phyloP scores from a whole-genome alignment of 2,113 vertebrate species.

The Sinocyclocheilus maitianheensis region DNA sequence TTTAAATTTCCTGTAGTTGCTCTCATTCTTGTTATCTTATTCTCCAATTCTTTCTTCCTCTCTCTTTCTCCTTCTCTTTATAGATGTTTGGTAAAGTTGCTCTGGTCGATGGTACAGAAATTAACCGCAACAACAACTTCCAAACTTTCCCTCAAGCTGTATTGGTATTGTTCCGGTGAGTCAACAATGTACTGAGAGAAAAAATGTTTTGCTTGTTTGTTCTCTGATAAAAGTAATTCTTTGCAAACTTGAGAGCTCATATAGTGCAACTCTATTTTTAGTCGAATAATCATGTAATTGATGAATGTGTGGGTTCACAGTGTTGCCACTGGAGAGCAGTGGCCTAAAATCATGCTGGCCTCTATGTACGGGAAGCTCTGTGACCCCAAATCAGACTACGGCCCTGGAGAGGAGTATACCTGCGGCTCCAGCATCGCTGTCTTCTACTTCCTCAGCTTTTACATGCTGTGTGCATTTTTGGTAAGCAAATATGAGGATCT shows the following conservation, averaged over 20 bases:
- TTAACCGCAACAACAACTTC: conserved; percentile 98
- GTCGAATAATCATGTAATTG: not conserved
- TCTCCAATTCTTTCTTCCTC: not conserved
- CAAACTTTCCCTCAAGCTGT: conserved; percentile 98
- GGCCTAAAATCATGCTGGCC: conserved; percentile 93
- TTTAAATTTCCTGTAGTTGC: not conserved
- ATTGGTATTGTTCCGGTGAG: conserved; percentile 92
- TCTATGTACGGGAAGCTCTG: conserved; percentile 90
- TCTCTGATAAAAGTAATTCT: not conserved
- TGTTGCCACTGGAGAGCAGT: conserved; percentile 92
- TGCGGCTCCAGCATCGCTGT: conserved; percentile 93
- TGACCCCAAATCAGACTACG: conserved; percentile 86
- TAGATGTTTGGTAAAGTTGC: conserved; percentile 97
- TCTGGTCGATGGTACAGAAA: conserved; percentile 89
- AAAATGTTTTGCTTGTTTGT: not conserved
- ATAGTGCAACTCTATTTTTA: not conserved
- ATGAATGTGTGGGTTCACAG: conserved; percentile 66
- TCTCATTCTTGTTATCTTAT: not conserved
- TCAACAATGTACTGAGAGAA: not conserved
- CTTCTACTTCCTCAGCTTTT: conserved; percentile 97
- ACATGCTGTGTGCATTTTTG: conserved; percentile 97
- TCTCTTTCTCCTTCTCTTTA: not conserved
- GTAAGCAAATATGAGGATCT: conserved; percentile 69
- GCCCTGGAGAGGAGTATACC: conserved; percentile 86
- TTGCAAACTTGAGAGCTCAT: not conserved